Conservation (phyloP, 2,113 vertebrate genomes). For the Zootoca vivipara region DNA sequence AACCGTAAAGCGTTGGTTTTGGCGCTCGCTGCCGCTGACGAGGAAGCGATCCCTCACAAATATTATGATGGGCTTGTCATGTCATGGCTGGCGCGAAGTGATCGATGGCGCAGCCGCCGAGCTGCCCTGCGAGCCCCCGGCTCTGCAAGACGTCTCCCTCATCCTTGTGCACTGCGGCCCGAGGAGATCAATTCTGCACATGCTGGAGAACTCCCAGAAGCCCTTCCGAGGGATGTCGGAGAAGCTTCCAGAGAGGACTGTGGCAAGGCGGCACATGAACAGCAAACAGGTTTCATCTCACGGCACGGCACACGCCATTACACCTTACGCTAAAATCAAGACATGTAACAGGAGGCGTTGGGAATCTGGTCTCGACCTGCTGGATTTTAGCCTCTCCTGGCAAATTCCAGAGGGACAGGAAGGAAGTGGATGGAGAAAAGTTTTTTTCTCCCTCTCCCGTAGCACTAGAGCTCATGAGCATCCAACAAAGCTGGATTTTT, state of each 20-base stretch:
- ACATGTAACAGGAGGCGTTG: too few relatives aligned
- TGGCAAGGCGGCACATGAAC: rapidly evolving
- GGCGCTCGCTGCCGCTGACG: background rate
- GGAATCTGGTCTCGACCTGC: background rate
- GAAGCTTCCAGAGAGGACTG: rapidly evolving
- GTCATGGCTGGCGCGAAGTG: background rate
- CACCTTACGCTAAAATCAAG: background rate
- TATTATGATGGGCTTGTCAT: slow-evolving; percentile 45
- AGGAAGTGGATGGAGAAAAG: too few relatives aligned
- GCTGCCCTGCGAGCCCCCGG: background rate
- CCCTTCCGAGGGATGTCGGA: background rate
- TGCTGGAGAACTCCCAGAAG: rapidly evolving
- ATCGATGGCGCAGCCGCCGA: background rate
- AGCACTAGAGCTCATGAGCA: too few relatives aligned
- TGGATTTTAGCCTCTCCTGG: background rate
- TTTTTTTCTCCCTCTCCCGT: too few relatives aligned
- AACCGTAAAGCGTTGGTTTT: slow-evolving; percentile 12
- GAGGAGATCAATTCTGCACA: background rate
- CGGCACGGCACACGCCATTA: background rate
- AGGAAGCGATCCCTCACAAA: slow-evolving; percentile 43
- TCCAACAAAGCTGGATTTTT: too few relatives aligned
- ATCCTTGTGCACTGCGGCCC: background rate
- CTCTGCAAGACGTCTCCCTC: background rate
- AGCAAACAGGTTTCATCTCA: background rate
- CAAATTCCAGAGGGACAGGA: background rate